These are phyloP conservation scores for Podarcis muralis DNA, from an alignment of 2,113 vertebrate genomes.

Conservation along the genomic window DNA sequence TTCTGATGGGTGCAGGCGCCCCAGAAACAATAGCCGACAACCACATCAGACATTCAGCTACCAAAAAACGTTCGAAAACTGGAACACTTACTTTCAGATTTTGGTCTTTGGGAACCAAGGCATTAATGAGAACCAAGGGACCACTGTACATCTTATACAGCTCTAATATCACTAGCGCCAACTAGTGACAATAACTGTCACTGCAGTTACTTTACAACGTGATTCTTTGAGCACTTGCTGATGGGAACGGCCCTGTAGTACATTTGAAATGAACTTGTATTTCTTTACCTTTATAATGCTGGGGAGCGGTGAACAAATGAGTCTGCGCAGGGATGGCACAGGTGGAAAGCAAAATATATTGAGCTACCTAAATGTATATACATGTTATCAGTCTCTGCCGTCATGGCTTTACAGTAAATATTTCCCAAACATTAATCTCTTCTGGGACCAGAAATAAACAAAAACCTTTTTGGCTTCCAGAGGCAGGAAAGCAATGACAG, in stretches of 20 bases:
- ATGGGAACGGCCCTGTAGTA: not conserved
- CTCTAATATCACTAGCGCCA: no score
- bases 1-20: no score
- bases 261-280: not conserved
- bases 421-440: constrained; percentile 23
- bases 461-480: constrained; percentile 14
- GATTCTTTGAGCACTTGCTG: not conserved
- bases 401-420: constrained; percentile 33
- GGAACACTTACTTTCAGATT: no score
- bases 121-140: no score
- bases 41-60: no score
- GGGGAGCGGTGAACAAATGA: not conserved
- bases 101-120: no score
- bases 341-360: not conserved
- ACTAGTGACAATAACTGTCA: no score
- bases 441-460: not conserved
- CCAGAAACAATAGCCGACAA: no score
- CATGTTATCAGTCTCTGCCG: constrained; percentile 28
- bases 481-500: not conserved
- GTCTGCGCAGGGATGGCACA: not conserved
- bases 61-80: no score
- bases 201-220: no score
- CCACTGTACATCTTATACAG: no score
- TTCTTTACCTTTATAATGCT: not conserved
- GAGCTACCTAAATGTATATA: constrained; percentile 15